Percentiles rank a stretch among this genome's conserved stretches.
phyloP scores from a whole-genome alignment of 64 coral and sea anemone species.

The Montipora capricornis region DNA sequence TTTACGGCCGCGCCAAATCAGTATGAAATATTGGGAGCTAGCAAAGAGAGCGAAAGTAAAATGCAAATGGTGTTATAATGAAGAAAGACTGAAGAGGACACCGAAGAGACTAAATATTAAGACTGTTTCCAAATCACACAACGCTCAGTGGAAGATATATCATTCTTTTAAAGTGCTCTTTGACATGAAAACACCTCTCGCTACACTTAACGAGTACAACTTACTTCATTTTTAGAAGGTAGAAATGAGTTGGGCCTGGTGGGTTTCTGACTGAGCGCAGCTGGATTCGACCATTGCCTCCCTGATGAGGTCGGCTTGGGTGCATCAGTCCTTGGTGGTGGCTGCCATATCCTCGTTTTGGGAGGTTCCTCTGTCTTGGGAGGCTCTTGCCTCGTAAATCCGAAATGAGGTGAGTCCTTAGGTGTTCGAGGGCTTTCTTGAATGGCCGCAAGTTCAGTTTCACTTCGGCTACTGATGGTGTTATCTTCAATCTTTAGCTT shows the following conservation, averaged over 20 bases:
- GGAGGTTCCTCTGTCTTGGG: constrained; percentile 1
- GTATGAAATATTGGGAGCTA: no score
- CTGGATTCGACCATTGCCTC: constrained; percentile 28
- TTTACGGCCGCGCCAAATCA: no score
- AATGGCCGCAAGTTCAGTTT: constrained; percentile 55
- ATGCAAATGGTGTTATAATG: no score
- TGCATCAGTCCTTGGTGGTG: constrained; percentile 20
- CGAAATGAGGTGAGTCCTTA: not conserved
- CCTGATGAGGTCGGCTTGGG: constrained; percentile 2
- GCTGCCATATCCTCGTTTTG: constrained; percentile 20
- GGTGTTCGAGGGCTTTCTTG: constrained; percentile 58
- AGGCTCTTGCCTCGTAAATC: not conserved
- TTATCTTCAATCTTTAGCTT: constrained; percentile 60
- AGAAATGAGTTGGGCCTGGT: constrained; percentile 62
- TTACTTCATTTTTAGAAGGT: constrained; percentile 61
- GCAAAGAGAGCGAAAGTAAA: no score
- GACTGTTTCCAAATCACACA: not conserved
- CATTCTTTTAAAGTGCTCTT: no score
- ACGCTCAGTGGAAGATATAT: no score
- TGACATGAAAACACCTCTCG: no score
- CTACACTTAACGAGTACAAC: not conserved
- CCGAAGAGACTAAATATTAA: no score
- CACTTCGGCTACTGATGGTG: constrained; percentile 21
- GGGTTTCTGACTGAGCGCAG: not conserved
- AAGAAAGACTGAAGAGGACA: no score